Base-by-base conservation (phyloP, 2,888 invertebrate genomes). In the Galeopsomyia nigrocyanea region DNA sequence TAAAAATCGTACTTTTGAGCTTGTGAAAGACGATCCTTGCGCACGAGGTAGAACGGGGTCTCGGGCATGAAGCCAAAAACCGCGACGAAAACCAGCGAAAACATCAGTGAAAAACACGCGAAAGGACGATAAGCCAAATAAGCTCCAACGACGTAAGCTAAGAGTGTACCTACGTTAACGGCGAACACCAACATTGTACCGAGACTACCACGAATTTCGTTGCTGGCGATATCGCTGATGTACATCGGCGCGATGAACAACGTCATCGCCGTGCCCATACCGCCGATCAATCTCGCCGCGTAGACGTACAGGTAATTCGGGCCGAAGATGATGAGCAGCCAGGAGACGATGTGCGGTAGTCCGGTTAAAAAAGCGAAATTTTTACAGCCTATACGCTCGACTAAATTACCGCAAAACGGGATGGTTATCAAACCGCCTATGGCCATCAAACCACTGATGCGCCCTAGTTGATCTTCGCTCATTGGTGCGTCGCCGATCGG, bases 201-300 rank as follows among this genome's bases (percentile, higher is more conserved):
- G 1, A 91, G 82, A 51, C 87, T 83, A 0, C 91, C 91, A 10
- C 91, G 83, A 46, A 89, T 78, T 68, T 84, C 80, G 77, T 87
- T 87, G 46, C 91, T 90, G 0, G 91, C 88, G 0, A 91, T 89
- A 82, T 94, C 94, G 0, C 90, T 89, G 26, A 90, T 88, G 80
- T 89, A 91, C n/a, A 92, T 88, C 0, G 93, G 91, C 0, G 88
- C 87, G 49, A 90, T 87, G 13, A 90, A 88, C 5, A 91, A 82
- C 0, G 87, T 83, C 0, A 89, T 88, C 1, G 90, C 90, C 0
- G 89, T 89, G 0, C 89, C 88, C 0, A 91, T 79, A 0, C 93
- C 93, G 0, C 88, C 86, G 1, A 92, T 77, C 57, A 92, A 88
- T 63, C 91, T 87, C 0, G 89, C 90, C 0, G 87, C 80, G 31